Percentiles rank a stretch among this genome's conserved stretches.
Evolutionary conservation across 2,113 vertebrate species (phyloP).

Genomic region (Aegithalos caudatus): DNA sequence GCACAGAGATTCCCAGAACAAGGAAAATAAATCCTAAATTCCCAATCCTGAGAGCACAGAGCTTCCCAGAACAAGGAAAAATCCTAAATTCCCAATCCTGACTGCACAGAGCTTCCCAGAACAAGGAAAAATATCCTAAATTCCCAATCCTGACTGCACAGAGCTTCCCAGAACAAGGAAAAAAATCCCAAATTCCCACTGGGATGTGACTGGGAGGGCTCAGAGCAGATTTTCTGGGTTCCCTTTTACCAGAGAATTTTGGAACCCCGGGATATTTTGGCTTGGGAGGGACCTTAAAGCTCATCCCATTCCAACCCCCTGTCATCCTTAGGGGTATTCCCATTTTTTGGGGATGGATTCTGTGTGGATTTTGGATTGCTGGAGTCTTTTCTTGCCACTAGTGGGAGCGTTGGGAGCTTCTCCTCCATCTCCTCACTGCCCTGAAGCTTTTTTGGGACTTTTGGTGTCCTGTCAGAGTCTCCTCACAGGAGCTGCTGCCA

Average conservation of each 20-base stretch:
- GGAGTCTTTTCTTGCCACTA: neutral
- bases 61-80: neutral
- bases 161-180: neutral
- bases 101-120: neutral
- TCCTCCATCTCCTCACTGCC: neutral
- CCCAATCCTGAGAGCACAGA: fast-evolving
- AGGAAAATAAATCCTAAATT: neutral
- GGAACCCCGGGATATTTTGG: neutral
- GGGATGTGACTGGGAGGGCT: neutral
- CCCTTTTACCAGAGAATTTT: neutral
- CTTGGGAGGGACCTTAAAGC: neutral
- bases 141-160: fast-evolving
- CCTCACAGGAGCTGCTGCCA: neutral
- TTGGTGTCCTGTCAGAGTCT: neutral
- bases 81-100: too few species aligned
- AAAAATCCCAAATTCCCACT: fast-evolving
- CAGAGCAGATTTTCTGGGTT: neutral
- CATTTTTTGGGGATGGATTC: neutral
- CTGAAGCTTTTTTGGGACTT: neutral
- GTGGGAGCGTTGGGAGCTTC: neutral
- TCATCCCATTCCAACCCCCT: neutral
- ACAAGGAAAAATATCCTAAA: too few species aligned
- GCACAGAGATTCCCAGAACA: neutral
- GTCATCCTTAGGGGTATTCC: neutral
- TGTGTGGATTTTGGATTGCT: neutral